Base-by-base conservation (phyloP, 35 echinoderm and acorn worm species). In the Apostichopus californicus region DNA sequence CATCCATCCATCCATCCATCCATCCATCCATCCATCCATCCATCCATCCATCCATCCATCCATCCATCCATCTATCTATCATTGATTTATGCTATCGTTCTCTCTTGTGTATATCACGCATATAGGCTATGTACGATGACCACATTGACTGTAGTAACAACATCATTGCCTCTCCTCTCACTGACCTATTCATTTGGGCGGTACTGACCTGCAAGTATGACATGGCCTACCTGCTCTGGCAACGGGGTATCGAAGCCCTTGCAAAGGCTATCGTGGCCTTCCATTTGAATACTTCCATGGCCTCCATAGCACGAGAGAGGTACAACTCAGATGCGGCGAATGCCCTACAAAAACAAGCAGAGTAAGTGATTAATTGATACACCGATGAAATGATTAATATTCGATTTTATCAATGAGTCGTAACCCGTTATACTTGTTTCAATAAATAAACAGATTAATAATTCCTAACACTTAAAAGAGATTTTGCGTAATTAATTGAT, bases 221-320 rank as follows among this genome's bases (percentile, higher is more conserved):
- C 3, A 96, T 99, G 88, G 97, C 97, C 10, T 90, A 94, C 6
- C 86, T 96, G 14, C 90, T 99, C 73, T 99, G 97, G 97, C 95
- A 99, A 54, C 78, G 92, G 11, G 97, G 95, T 20, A 80, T 81
- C 9, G 90, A 95, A 57, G 73, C 91, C 1, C 80, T 99, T 9
- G 88, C 93, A 14, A 95, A 96, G 83, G 93, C 97, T 17, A 66
- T 99, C 14, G 88, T 96, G 10, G 97, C 84, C 5, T 92, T 92
- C 77, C 73, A 93, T 59, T 86, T 98, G 1, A 94, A 78, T 75
- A 86, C 71, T 34, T 77, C 75, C 23, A 89, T 98, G 92, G 34
- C 94, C 15, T 55, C 70, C 9, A 89, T 94, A 18, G 92, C 96
- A 6, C 55, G 86, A 22, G 81, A 61, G 12, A 89, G 88, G 56